These are phyloP conservation scores for Drosophila sechellia DNA, from an alignment of 1,140 invertebrate genomes.

Conservation along the genomic window DNA sequence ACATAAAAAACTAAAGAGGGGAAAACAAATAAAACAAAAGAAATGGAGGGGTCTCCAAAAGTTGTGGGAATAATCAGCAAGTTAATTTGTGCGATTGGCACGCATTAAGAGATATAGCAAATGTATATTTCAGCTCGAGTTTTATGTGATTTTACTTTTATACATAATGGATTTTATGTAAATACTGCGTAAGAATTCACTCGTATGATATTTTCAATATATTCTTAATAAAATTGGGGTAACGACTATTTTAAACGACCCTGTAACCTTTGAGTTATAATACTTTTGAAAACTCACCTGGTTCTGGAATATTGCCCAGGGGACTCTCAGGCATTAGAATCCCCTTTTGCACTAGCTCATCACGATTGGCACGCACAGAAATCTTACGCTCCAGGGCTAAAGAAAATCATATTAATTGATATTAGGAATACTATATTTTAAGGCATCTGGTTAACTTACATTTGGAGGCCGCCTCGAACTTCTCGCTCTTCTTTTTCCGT, in stretches of 20 bases:
- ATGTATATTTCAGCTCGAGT: slow-evolving; percentile 8
- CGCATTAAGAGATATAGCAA: slow-evolving; percentile 33
- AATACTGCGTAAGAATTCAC: too few species aligned
- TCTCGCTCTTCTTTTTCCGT: slow-evolving; percentile 99
- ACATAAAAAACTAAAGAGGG: slow-evolving; percentile 4
- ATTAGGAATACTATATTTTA: background rate
- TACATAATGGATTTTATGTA: background rate
- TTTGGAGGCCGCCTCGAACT: slow-evolving; percentile 97
- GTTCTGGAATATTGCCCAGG: slow-evolving; percentile 91
- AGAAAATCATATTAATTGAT: background rate
- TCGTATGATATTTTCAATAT: too few species aligned
- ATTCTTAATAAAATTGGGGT: too few species aligned
- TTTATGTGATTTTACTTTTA: background rate
- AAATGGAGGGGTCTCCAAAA: slow-evolving; percentile 4
- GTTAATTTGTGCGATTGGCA: slow-evolving; percentile 34
- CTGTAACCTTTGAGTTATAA: background rate
- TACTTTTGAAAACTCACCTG: slow-evolving; percentile 86
- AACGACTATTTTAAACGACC: background rate
- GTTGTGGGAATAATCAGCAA: slow-evolving; percentile 32
- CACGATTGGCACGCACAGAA: slow-evolving; percentile 97
- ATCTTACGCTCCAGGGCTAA: slow-evolving; percentile 98
- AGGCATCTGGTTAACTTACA: slow-evolving; percentile 89
- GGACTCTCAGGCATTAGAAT: slow-evolving; percentile 96
- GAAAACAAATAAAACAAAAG: background rate
- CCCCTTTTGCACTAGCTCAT: slow-evolving; percentile 98